phyloP scores from a whole-genome alignment of 2,113 vertebrate species.

The Lates calcarifer region DNA sequence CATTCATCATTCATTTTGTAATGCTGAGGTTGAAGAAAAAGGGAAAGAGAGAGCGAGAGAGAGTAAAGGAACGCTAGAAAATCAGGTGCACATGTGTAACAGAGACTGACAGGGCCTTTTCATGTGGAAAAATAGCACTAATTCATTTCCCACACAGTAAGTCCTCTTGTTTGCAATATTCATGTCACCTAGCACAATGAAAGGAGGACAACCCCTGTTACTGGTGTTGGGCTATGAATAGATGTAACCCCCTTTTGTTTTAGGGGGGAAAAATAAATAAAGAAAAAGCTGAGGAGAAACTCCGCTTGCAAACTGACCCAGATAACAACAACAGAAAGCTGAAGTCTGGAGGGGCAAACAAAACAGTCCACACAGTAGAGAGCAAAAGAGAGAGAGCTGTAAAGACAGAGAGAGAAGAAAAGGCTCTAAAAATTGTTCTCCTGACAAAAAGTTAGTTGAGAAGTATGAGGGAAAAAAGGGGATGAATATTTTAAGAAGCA shows the following conservation, averaged over 20 bases:
- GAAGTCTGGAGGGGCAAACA: slow-evolving; percentile 72
- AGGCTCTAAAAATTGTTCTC: slow-evolving; percentile 67
- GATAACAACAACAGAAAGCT: slow-evolving; percentile 69
- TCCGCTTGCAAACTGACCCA: slow-evolving; percentile 76
- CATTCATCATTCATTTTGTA: slow-evolving; percentile 77
- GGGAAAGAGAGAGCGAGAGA: slow-evolving; percentile 5
- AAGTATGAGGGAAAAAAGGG: slow-evolving; percentile 58
- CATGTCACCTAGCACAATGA: slow-evolving; percentile 75
- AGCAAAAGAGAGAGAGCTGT: slow-evolving; percentile 11
- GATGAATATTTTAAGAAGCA: slow-evolving; percentile 79
- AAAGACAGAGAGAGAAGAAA: slow-evolving; percentile 17
- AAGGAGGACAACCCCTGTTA: slow-evolving; percentile 73
- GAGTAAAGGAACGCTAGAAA: slow-evolving; percentile 18
- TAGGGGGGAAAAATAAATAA: slow-evolving; percentile 29
- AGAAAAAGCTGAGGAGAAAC: slow-evolving; percentile 51
- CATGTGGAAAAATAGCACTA: slow-evolving; percentile 77
- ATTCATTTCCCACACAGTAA: slow-evolving; percentile 70
- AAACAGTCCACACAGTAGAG: slow-evolving; percentile 57
- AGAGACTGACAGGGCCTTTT: slow-evolving; percentile 74
- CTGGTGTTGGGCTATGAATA: slow-evolving; percentile 66
- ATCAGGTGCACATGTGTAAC: slow-evolving; percentile 65
- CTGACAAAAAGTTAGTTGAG: slow-evolving; percentile 76
- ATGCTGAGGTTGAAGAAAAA: slow-evolving; percentile 67
- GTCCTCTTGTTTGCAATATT: slow-evolving; percentile 77
- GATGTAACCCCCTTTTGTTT: slow-evolving; percentile 60